Base-by-base conservation (phyloP, 2,113 vertebrate genomes). In the Pagrus major region DNA sequence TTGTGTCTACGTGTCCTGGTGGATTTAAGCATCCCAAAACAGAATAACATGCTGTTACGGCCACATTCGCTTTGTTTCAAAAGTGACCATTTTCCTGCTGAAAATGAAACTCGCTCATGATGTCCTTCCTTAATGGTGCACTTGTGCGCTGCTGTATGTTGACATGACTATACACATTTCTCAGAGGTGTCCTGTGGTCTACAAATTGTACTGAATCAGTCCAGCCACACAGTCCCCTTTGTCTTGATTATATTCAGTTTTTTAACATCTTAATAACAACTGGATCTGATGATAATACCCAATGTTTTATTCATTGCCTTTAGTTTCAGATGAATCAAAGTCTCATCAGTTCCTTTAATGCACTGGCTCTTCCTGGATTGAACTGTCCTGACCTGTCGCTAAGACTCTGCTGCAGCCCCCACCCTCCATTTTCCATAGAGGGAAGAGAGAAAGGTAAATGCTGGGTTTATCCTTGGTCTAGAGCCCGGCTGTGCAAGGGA, bases 261-360 rank as follows among this genome's bases (percentile, higher is more conserved):
- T n/a, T 73, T 56, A 63, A 81, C n/a, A 81, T 76, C 54, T 76
- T 51, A 70, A 74, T 64, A 80, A 71, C 11, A 63, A 79, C 59
- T 64, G 37, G 73, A 78, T 83, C 66, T 76, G 42, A 41, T 49
- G 71, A 41, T 86, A 78, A 87, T 63, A 46, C 76, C 76, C 23
- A 21, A 86, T 91, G 80, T 86, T 92, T 92, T 89, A 92, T 94
- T 94, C 91, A 91, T 86, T 31, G n/a, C 59, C 33, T 83, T 80
- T 54, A 56, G 31, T 80, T 76, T 70, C 76, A 54, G 56, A 77
- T 88, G 70, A 87, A 86, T 90, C 84, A 78, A 66, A 83, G 71
- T 86, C 76, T 87, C 73, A 91, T 87, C 89, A 75, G 71, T 71
- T 58, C 44, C 68, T 84, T 76, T 88, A 89, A 86, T 90, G 56